Conservation (phyloP, 2,888 invertebrate species). For the Calameuta filiformis region DNA sequence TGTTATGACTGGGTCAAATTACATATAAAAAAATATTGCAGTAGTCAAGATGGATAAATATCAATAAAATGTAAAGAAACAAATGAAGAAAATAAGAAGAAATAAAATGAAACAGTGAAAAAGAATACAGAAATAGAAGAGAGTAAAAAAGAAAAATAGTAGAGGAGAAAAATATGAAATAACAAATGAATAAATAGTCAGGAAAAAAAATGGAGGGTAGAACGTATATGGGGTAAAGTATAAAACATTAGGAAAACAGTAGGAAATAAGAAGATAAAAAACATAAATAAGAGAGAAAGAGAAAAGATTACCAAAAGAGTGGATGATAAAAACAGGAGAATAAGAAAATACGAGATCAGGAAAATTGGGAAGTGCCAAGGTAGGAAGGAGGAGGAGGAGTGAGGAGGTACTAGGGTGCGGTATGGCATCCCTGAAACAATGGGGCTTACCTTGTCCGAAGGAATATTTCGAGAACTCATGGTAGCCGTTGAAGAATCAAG, state of each 20-base stretch:
- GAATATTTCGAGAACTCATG: conserved; percentile 85
- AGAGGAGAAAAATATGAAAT: not conserved
- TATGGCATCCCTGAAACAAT: not conserved
- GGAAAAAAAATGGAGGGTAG: not conserved
- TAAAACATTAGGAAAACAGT: conserved; percentile 5
- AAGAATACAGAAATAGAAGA: not conserved
- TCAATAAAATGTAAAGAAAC: not conserved
- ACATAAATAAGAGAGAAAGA: conserved; percentile 5
- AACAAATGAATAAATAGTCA: not conserved
- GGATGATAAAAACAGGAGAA: not conserved
- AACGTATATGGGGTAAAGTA: conserved; percentile 1
- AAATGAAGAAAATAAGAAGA: not conserved
- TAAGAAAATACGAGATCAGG: not conserved
- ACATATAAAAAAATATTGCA: not conserved
- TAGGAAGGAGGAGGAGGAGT: conserved; percentile 1
- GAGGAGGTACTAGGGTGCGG: conserved; percentile 5
- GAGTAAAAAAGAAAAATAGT: not conserved
- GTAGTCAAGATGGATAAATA: not conserved
- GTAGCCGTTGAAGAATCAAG: conserved; percentile 51
- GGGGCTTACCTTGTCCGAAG: conserved; percentile 81
- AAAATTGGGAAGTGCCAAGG: not conserved
- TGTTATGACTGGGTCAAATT: not conserved
- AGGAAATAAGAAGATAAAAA: conserved; percentile 11
- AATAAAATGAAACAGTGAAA: not conserved
- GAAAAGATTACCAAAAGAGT: not conserved